These are phyloP conservation scores for Pecten maximus DNA, from an alignment of 2,888 invertebrate genomes.

Conservation along the genomic window DNA sequence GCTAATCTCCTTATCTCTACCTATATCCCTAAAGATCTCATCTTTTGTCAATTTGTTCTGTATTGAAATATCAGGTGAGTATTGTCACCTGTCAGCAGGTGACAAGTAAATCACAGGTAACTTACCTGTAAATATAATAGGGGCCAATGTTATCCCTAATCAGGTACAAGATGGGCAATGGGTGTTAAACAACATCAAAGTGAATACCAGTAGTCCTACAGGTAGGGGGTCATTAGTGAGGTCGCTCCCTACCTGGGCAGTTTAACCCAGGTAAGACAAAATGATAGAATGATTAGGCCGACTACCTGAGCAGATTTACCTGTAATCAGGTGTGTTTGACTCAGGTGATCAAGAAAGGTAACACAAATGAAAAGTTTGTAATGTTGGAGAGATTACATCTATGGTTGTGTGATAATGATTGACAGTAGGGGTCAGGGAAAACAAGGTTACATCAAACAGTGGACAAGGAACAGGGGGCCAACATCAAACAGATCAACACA, in stretches of 20 bases:
- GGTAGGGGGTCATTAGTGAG: neutral
- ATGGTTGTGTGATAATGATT: neutral
- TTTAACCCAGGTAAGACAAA: conserved; percentile 32
- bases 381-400: neutral
- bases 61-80: conserved; percentile 17
- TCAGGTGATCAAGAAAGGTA: conserved; percentile 26
- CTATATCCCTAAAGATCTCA: neutral
- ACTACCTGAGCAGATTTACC: conserved; percentile 19
- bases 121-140: neutral
- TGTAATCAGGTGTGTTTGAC: conserved; percentile 1
- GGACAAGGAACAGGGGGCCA: neutral
- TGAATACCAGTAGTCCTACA: neutral
- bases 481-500: neutral
- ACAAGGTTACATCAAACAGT: neutral
- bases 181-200: conserved; percentile 24
- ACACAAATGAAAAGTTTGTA: conserved; percentile 30
- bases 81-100: conserved; percentile 35
- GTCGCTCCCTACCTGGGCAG: neutral
- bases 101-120: conserved; percentile 14
- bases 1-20: conserved; percentile 23
- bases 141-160: neutral
- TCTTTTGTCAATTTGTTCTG: conserved; percentile 29
- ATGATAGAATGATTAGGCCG: conserved; percentile 3
- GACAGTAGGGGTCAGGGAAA: neutral
- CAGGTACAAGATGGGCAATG: neutral